Percentiles rank a stretch among this genome's conserved stretches.
Conservation (phyloP, 2,888 invertebrate species). For the Poecilobothrus nobilitatus region DNA sequence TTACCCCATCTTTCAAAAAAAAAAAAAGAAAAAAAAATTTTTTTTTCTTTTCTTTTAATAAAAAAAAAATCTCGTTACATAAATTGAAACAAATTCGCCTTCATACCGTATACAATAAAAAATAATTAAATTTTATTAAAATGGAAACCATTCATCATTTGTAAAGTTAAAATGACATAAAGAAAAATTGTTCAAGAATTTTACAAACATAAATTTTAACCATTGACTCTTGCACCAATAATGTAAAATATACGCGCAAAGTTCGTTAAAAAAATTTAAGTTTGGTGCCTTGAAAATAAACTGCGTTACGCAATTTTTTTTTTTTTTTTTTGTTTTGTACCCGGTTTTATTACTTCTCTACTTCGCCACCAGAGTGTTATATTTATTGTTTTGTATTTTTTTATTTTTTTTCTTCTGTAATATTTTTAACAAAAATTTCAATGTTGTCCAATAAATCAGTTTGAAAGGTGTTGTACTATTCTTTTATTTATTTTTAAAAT, state of each 20-base stretch:
- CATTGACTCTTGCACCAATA: not conserved
- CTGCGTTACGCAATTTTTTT: not conserved
- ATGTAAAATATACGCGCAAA: too few species aligned
- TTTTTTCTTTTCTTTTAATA: too few species aligned
- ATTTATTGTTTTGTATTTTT: too few species aligned
- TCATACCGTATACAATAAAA: not conserved
- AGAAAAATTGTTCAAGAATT: not conserved
- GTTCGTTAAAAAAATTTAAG: not conserved
- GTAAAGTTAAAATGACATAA: not conserved
- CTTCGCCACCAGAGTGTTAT: too few species aligned
- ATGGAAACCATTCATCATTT: not conserved
- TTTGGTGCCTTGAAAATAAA: not conserved
- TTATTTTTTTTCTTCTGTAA: not conserved
- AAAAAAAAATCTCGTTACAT: too few species aligned
- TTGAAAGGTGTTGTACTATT: not conserved
- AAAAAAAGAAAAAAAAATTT: too few species aligned
- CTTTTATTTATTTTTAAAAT: not conserved
- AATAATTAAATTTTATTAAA: conserved; percentile 1
- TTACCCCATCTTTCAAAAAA: too few species aligned
- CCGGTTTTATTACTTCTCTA: not conserved
- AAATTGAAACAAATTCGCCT: not conserved
- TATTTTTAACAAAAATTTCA: not conserved
- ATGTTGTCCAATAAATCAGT: conserved; percentile 4
- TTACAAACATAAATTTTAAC: conserved; percentile 1
- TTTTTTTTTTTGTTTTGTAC: not conserved